Evolutionary conservation across 2,113 vertebrate species (phyloP).

Genomic region (Bothrops jararaca): DNA sequence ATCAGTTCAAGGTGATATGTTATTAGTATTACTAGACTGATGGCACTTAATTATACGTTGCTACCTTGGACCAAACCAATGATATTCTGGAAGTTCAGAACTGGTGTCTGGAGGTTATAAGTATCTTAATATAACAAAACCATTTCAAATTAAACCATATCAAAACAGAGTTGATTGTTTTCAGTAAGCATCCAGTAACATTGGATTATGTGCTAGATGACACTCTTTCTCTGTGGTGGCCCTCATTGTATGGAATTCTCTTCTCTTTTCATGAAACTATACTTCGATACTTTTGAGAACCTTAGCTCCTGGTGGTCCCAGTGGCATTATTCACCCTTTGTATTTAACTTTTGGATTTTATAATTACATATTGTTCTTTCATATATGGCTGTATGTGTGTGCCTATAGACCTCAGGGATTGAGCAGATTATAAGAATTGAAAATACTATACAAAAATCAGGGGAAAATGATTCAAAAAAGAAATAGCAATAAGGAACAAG

Average conservation of each 20-base stretch:
- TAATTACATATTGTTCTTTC: not conserved
- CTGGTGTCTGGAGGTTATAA: not conserved
- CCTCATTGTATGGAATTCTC: not conserved
- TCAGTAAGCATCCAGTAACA: not conserved
- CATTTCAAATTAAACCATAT: not conserved
- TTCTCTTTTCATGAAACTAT: not conserved
- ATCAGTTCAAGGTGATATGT: not conserved
- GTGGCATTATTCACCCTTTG: not conserved
- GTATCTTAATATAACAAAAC: not conserved
- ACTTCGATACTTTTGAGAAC: not conserved
- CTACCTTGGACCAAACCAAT: not conserved
- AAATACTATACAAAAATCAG: not conserved
- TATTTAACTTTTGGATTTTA: not conserved
- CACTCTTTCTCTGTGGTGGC: not conserved
- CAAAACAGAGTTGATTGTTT: not conserved
- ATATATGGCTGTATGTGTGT: not conserved
- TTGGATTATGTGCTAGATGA: not conserved
- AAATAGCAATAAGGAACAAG: not conserved
- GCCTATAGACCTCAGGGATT: not conserved
- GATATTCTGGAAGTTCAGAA: not conserved
- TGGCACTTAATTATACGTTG: not conserved
- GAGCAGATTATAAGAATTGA: not conserved
- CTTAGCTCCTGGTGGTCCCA: not conserved
- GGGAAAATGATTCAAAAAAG: not conserved
- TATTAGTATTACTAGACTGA: not conserved